These are phyloP conservation scores for Margaritifera margaritifera DNA, from an alignment of 2,888 invertebrate species.

Conservation along the genomic window DNA sequence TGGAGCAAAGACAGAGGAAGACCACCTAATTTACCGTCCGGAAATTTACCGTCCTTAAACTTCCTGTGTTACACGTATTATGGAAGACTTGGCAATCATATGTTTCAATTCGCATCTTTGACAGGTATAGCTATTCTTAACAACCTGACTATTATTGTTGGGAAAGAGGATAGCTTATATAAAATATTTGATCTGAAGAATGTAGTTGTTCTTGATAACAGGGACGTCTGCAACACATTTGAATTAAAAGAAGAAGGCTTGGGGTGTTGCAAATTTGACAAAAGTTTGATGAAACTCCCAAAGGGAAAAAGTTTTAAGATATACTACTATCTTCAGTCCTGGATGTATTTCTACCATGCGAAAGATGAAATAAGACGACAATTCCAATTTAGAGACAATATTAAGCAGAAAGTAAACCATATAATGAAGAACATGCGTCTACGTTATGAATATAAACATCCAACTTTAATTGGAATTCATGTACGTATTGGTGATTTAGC, in stretches of 20 bases:
- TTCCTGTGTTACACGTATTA: too few relatives aligned
- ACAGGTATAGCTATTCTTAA: conserved; percentile 26
- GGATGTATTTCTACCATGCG: conserved; percentile 25
- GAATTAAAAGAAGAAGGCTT: background rate
- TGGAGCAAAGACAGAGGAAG: too few relatives aligned
- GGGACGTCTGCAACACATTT: too few relatives aligned
- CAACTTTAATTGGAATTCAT: conserved; percentile 22
- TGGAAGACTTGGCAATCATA: conserved; percentile 37
- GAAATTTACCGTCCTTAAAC: too few relatives aligned
- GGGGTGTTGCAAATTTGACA: background rate
- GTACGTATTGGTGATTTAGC: conserved; percentile 26
- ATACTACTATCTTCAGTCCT: conserved; percentile 35
- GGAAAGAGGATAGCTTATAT: too few relatives aligned
- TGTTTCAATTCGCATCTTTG: conserved; percentile 40
- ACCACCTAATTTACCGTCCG: too few relatives aligned
- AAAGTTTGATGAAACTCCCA: background rate
- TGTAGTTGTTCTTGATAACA: too few relatives aligned
- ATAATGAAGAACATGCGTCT: conserved; percentile 5
- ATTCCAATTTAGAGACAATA: conserved; percentile 17
- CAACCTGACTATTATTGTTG: conserved; percentile 22
- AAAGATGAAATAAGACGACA: conserved; percentile 13
- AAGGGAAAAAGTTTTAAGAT: conserved; percentile 23
- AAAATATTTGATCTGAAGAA: too few relatives aligned
- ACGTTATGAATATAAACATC: conserved; percentile 2
- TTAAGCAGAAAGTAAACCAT: conserved; percentile 4